phyloP scores from a whole-genome alignment of 2,113 vertebrate genomes.

The Peromyscus maniculatus region DNA sequence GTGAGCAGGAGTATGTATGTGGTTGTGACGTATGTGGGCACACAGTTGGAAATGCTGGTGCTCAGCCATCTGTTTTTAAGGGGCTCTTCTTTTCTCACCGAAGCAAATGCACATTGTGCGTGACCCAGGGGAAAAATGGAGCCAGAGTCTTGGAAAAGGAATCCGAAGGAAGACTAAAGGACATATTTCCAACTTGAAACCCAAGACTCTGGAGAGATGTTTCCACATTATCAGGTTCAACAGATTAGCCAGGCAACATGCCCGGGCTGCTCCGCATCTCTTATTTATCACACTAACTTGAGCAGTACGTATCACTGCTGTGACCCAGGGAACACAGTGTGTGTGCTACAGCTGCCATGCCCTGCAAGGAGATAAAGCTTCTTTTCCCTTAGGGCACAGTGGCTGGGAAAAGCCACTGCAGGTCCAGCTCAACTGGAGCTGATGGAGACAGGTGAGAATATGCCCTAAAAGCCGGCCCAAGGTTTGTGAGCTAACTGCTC shows the following conservation, averaged over 20 bases:
- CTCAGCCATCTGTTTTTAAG: background rate
- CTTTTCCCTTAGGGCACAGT: background rate
- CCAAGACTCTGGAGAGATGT: constrained; percentile 28
- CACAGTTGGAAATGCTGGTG: background rate
- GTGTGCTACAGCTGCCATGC: background rate
- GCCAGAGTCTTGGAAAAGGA: background rate
- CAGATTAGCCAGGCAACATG: background rate
- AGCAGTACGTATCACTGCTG: background rate
- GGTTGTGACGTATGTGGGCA: background rate
- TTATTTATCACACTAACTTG: background rate
- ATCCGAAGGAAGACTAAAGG: background rate
- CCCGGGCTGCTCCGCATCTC: background rate
- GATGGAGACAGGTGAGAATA: rapidly evolving
- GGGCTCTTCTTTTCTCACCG: background rate
- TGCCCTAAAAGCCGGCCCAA: background rate
- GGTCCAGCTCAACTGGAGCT: background rate
- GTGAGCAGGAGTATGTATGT: background rate
- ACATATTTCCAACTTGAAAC: constrained; percentile 16
- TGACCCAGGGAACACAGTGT: background rate
- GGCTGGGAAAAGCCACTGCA: background rate
- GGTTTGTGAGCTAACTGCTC: background rate
- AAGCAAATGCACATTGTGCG: background rate
- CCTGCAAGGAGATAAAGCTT: background rate
- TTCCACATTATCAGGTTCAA: background rate
- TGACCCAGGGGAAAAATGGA: background rate